phyloP scores from a whole-genome alignment of 1,140 invertebrate genomes.

The Leptopilina boulardi region DNA sequence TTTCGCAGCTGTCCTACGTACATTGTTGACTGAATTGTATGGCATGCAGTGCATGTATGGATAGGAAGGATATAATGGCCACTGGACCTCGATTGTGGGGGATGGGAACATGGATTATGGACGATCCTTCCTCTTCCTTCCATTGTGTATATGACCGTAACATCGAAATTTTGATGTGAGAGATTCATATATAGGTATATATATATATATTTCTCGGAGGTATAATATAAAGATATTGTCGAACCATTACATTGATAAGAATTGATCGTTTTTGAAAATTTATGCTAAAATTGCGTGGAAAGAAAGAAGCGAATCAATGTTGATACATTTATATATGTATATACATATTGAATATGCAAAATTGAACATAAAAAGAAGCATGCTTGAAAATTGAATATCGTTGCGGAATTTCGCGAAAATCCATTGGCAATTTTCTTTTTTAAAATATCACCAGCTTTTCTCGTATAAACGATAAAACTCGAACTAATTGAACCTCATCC shows the following conservation, averaged over 20 bases:
- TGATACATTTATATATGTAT: background rate
- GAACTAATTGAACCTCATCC: background rate
- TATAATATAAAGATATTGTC: background rate
- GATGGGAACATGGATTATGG: slow-evolving; percentile 21
- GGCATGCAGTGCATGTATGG: slow-evolving; percentile 4
- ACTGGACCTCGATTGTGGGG: slow-evolving; percentile 7
- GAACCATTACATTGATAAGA: background rate
- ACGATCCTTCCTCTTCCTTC: slow-evolving; percentile 19
- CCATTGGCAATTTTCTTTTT: slow-evolving; percentile 16
- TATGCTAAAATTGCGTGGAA: background rate
- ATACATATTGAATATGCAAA: background rate
- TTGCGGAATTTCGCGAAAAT: background rate
- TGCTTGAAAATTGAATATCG: slow-evolving; percentile 1
- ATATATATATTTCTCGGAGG: background rate
- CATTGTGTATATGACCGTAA: slow-evolving; percentile 1
- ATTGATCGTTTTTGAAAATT: background rate
- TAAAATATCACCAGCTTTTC: slow-evolving; percentile 5
- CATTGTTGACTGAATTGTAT: slow-evolving; percentile 26
- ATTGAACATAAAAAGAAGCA: background rate
- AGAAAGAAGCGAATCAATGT: background rate
- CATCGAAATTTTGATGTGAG: slow-evolving; percentile 17
- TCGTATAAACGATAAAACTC: slow-evolving; percentile 4
- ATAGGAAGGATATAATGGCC: slow-evolving; percentile 30
- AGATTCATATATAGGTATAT: background rate
- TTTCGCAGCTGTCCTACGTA: slow-evolving; percentile 43